Base-by-base conservation (phyloP, 2,888 invertebrate species). In the Spodoptera picta region DNA sequence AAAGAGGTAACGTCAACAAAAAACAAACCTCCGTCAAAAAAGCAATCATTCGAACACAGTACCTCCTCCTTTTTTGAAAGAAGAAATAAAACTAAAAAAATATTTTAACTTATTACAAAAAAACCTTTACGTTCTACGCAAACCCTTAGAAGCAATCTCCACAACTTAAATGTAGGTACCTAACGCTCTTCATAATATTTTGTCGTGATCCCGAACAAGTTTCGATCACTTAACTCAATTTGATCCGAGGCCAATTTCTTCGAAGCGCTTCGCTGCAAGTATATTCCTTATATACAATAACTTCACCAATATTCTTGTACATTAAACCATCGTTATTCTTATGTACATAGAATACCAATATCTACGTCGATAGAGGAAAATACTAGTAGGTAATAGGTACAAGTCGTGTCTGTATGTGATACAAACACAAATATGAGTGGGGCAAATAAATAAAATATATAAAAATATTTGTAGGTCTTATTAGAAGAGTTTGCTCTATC, bases 341-440 rank as follows among this genome's bases (percentile, higher is more conserved):
- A 43, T 31, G 10, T 45, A 52, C 36, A 47, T n/a, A 23, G 48
- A 63, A 65, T 65, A 65, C 48, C 63, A 65, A 69, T 71, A 43
- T 24, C 19, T 23, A 36, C 41, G 41, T n/a, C 27, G 10, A 51
- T 46, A 3, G 47, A 49, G 41, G 45, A 53, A 50, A 55, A n/a
- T 46, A 44, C 50, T 54, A 27, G 48, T 19, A 19, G 19, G 19
- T 2, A 19, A 19, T 19, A 19, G 19, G 19, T 60, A 50, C 12
- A 50, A 54, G 36, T 36, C 36, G 36, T 36, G 36, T 36, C 36
- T 9, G 36, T 24, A 54, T 47, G 27, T 27, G 31, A 50, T 24
- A 51, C 27, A 23, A 45, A 12, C 19, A 24, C 7, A 48, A 27
- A 9, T 23, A 44, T 11, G 10, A 36, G 10, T 9, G 12, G 12